Evolutionary conservation across 2,888 invertebrate genomes (phyloP).

Genomic region (Drosophila flavopinicola): DNA sequence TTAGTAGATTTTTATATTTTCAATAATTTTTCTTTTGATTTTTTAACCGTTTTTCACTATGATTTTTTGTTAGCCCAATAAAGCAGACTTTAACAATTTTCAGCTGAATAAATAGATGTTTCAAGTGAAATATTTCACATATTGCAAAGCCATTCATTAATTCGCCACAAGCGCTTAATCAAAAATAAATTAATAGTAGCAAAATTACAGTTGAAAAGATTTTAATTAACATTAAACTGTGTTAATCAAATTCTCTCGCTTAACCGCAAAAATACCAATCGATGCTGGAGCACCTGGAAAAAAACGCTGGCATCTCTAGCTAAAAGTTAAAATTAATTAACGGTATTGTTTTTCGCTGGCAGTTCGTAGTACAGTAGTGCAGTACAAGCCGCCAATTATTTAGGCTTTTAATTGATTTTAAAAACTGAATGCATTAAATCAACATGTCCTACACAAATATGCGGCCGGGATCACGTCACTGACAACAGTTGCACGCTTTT

Average conservation of each 20-base stretch:
- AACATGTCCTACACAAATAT: slow-evolving; percentile 14
- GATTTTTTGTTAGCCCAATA: too few species aligned
- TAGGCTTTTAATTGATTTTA: slow-evolving; percentile 56
- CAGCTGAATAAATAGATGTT: too few species aligned
- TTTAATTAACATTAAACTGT: slow-evolving; percentile 42
- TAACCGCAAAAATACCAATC: slow-evolving; percentile 40
- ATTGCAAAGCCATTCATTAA: slow-evolving; percentile 1
- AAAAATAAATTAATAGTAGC: slow-evolving; percentile 8
- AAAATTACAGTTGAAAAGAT: slow-evolving; percentile 11
- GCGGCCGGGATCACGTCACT: slow-evolving; percentile 24
- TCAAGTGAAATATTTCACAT: too few species aligned
- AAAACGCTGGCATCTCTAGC: slow-evolving; percentile 13
- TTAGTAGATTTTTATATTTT: too few species aligned
- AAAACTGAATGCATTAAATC: slow-evolving; percentile 42
- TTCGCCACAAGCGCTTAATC: slow-evolving; percentile 26
- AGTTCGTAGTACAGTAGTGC: slow-evolving; percentile 37
- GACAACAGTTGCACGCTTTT: slow-evolving; percentile 32
- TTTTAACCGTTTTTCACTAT: too few species aligned
- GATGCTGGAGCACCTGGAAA: not conserved
- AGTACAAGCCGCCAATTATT: slow-evolving; percentile 23
- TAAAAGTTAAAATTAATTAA: slow-evolving; percentile 55
- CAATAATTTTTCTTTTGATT: too few species aligned
- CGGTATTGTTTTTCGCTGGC: slow-evolving; percentile 4
- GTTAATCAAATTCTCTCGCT: slow-evolving; percentile 52
- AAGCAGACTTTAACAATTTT: too few species aligned